Base-by-base conservation (phyloP, 2,797 vertebrate genomes). In the Peromyscus attwateri region DNA sequence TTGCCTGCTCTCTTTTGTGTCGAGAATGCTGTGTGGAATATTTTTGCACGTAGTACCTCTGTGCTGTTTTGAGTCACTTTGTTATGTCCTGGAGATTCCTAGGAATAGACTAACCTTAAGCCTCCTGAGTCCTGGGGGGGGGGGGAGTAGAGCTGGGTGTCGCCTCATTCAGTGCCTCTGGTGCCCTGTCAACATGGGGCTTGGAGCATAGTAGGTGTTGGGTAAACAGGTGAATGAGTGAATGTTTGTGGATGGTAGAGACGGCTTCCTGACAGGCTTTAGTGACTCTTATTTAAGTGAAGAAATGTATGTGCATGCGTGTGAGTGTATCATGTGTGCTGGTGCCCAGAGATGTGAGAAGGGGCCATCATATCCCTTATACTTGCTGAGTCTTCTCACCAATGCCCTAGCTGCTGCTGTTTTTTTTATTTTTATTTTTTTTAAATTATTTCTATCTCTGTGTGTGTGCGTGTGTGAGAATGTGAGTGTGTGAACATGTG, bases 11-110 rank as follows among this genome's bases (percentile, higher is more conserved):
- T 14, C 92, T 62, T 93, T 81, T 89, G 94, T 73, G 80, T 90
- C 76, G 12, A 7, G 76, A 29, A 37, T 0, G 46, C 88, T 8
- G 66, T 17, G 1, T 34, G 13, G 71, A 90, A 37, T 90, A 40
- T 94, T 94, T 89, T 46, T 71, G 76, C 70, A 71, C 29, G 0
- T 71, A 55, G 89, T 0, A 8, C 34, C 70, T 94, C 73, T 0
- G 0, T 90, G 94, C 29, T 75, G 25, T 82, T 83, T 91, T 64
- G 64, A 95, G 93, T 84, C 64, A 14, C 94, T 88, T 80, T 88
- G n/a, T 95, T 83, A 82, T 94, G 94, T 94, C 64, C 81, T 87
- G 94, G 91, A 91, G 66, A 17, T 88, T 92, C 55, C 37, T 14
- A 43, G 64, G 62, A 95, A 57, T 60, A 84, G 70, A 79, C 11